Evolutionary conservation across 2,113 vertebrate species (phyloP).

Genomic region (Clarias batrachus): DNA sequence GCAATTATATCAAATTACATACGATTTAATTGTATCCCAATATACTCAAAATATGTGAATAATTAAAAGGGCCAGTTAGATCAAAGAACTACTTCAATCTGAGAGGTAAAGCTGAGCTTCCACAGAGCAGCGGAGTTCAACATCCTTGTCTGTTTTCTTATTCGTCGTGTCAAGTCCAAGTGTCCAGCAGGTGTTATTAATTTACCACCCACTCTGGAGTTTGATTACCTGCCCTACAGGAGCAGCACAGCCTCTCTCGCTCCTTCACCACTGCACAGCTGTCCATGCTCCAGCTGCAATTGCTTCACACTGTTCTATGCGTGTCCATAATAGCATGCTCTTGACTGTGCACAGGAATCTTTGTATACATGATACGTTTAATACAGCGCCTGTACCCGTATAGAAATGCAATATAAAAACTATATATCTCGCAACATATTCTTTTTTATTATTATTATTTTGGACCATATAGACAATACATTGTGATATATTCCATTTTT

Average conservation of each 20-base stretch:
- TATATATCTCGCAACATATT: background rate
- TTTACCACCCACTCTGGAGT: slow-evolving; percentile 20
- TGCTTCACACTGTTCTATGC: background rate
- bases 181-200: slow-evolving; percentile 23
- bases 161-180: background rate
- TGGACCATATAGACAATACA: background rate
- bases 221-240: slow-evolving; percentile 23
- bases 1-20: background rate
- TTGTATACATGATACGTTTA: background rate
- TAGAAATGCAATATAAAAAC: background rate
- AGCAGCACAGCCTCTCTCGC: background rate
- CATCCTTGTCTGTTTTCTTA: background rate
- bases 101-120: background rate
- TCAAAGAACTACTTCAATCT: background rate
- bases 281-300: background rate
- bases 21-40: background rate
- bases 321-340: slow-evolving; percentile 4
- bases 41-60: background rate
- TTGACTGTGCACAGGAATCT: slow-evolving; percentile 4
- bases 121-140: background rate
- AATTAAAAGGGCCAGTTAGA: background rate
- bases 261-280: background rate
- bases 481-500: slow-evolving; percentile 11
- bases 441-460: background rate
- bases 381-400: background rate